Evolutionary conservation across 2,113 vertebrate genomes (phyloP), one percentile per base, ranked within the genome.

Genomic region (Ovibos moschatus): DNA sequence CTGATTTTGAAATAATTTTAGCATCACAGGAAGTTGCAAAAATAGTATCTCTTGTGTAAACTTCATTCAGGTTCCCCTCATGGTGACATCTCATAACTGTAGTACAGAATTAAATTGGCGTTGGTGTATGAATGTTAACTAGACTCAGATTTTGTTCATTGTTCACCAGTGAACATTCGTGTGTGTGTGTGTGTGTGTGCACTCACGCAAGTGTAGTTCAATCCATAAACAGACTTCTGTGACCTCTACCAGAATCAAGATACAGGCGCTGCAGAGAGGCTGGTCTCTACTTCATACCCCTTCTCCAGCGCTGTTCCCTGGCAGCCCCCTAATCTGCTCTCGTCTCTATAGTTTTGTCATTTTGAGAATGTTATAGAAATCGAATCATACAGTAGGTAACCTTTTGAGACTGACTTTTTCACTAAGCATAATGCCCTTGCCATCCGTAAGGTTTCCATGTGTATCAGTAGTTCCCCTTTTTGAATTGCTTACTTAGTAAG

Each of bases 1-100:
- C 47, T 89, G 60, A 94, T 89, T 94, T 90, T 87, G 43, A 90
- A 97, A 90, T 79, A 91, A 96, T 89, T 97, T 87, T 67, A 91
- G 78, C 92, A 30, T 62, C 74, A 74, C 27, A 57, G 91, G 74
- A 95, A 92, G 50, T 76, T 94, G 21, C 53, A 43, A 67, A 92
- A 97, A 81, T 90, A 85, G 91, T 60, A 3, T 43, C 23, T 58
- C 51, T 79, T 89, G 45, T 45, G 7, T 47, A 6, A 4, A 55
- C 21, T 47, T 95, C 33, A n/a, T 47, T 94, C 51, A n/a, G 40
- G 55, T 67, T 88, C 67, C 82, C n/a, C 43, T 64, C 30, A 9
- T 30, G 51, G 78, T 27, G 81, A 81, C 90, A 60, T 78, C 60
- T 94, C 51, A 11, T 76, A 55, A 93, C 60, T 79, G 50, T 33